Percentiles rank a stretch among this genome's conserved stretches.
Conservation (phyloP, 2,888 invertebrate genomes). For the Philopedon plagiatum region DNA sequence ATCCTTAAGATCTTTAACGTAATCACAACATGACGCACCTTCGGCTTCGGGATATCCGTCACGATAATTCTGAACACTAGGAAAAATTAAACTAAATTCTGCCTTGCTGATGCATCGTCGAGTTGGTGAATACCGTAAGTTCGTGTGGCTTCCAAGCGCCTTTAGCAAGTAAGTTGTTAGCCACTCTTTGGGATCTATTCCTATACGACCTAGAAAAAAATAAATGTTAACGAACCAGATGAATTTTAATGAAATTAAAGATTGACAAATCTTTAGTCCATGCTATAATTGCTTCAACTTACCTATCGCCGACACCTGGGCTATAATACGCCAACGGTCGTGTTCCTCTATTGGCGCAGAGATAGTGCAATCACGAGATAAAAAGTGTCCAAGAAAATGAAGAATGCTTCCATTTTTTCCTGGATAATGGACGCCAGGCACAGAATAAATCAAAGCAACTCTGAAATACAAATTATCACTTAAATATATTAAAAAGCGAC, state of each 20-base stretch:
- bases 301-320: constrained; percentile 94
- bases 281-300: too few relatives aligned
- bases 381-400: constrained; percentile 73
- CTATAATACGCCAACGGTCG: constrained; percentile 73
- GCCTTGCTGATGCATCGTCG: constrained; percentile 72
- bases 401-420: constrained; percentile 67
- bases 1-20: constrained; percentile 73
- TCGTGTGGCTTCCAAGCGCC: constrained; percentile 72
- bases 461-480: constrained; percentile 71
- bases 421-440: constrained; percentile 83
- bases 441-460: constrained; percentile 88
- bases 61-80: constrained; percentile 85
- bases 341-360: constrained; percentile 64
- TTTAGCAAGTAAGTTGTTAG: constrained; percentile 81
- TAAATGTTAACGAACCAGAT: too few relatives aligned
- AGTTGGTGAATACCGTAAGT: constrained; percentile 79
- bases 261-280: too few relatives aligned
- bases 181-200: constrained; percentile 80
- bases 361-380: constrained; percentile 76
- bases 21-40: constrained; percentile 80
- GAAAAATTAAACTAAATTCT: constrained; percentile 77
- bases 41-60: constrained; percentile 86
- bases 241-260: too few relatives aligned
- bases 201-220: constrained; percentile 69
- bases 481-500: too few relatives aligned